Percentiles rank a stretch among this genome's conserved stretches.
Conservation (phyloP, 1,140 invertebrate genomes). For the Thrips palmi region DNA sequence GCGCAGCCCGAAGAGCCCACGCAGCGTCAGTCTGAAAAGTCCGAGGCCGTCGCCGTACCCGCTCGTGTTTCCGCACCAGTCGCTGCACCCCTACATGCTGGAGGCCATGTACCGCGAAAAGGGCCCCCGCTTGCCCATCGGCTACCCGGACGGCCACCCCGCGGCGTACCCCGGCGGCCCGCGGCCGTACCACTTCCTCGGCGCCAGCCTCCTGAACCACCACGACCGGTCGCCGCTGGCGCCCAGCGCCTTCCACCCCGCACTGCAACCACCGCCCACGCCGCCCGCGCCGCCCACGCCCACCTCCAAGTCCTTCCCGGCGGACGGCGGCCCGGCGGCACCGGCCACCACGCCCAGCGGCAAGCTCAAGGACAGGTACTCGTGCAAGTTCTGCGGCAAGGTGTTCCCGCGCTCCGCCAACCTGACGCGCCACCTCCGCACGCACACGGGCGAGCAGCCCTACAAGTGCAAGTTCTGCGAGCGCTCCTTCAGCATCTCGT, state of each 20-base stretch:
- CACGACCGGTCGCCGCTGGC: constrained; percentile 23
- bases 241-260: constrained; percentile 20
- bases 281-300: too few relatives aligned
- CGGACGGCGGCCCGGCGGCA: constrained; percentile 21
- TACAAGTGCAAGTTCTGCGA: constrained; percentile 99
- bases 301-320: constrained; percentile 4
- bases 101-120: constrained; percentile 47
- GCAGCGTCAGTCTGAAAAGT: constrained; percentile 9
- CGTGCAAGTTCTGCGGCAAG: constrained; percentile 97
- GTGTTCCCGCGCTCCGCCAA: constrained; percentile 97
- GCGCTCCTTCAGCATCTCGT: constrained; percentile 94
- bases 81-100: constrained; percentile 43
- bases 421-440: constrained; percentile 86
- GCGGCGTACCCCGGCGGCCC: constrained; percentile 18
- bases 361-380: constrained; percentile 76
- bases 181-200: constrained; percentile 23
- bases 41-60: constrained; percentile 20
- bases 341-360: constrained; percentile 17
- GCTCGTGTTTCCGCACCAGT: constrained; percentile 34
- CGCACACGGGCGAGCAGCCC: constrained; percentile 95
- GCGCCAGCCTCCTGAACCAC: constrained; percentile 20
- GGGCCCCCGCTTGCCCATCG: constrained; percentile 25
- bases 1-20: constrained; percentile 8
- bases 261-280: too few relatives aligned
- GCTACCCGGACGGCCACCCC: constrained; percentile 25